Percentiles rank a stretch among this genome's conserved stretches.
phyloP scores from a whole-genome alignment of 2,888 invertebrate genomes.

The Ochropleura plecta region DNA sequence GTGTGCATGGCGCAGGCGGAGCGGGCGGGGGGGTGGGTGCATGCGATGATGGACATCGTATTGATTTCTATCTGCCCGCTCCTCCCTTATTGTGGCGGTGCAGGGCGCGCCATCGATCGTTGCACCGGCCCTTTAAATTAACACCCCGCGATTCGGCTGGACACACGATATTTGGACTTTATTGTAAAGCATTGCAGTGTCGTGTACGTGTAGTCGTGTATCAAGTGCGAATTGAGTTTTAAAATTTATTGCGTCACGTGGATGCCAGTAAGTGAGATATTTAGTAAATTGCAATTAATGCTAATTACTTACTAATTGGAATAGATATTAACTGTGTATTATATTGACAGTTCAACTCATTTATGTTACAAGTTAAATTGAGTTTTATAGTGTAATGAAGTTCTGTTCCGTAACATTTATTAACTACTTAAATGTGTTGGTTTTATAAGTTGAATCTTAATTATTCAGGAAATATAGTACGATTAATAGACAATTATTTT shows the following conservation, averaged over 20 bases:
- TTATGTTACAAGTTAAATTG: constrained; percentile 28
- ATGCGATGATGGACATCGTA: constrained; percentile 91
- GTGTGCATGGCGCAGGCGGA: constrained; percentile 88
- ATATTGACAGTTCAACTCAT: constrained; percentile 28
- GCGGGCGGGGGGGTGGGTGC: constrained; percentile 92
- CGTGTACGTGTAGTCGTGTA: constrained; percentile 62
- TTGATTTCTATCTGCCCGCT: constrained; percentile 91
- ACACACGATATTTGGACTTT: constrained; percentile 74
- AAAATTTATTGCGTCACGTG: constrained; percentile 80
- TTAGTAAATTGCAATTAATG: constrained; percentile 61
- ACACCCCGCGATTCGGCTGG: constrained; percentile 80
- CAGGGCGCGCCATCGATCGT: constrained; percentile 89
- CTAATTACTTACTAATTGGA: constrained; percentile 72
- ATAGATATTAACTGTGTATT: constrained; percentile 45
- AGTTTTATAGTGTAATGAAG: constrained; percentile 30
- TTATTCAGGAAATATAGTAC: constrained; percentile 6
- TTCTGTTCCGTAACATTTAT: constrained; percentile 3
- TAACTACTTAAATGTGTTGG: constrained; percentile 2
- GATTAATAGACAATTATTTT: constrained; percentile 4
- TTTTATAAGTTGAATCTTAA: background rate
- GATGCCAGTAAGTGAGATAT: constrained; percentile 74
- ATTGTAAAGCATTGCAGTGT: constrained; percentile 71
- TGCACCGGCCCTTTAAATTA: constrained; percentile 84
- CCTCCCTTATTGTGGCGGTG: constrained; percentile 89
- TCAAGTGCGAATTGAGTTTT: constrained; percentile 76